Conservation (phyloP, 2,113 vertebrate species). For the Prunella himalayana region DNA sequence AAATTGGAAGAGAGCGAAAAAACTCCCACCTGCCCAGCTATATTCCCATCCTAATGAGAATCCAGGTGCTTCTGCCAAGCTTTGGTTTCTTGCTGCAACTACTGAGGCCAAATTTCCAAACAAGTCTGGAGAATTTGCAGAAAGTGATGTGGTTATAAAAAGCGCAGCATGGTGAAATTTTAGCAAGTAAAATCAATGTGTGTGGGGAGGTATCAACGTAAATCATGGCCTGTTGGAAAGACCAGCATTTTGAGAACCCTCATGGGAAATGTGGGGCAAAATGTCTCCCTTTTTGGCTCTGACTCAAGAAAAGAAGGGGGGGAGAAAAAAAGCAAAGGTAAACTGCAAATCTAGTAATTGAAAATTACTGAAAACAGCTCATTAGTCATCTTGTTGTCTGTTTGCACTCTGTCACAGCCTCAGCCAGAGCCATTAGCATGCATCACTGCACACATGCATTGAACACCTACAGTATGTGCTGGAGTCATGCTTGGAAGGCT, state of each 20-base stretch:
- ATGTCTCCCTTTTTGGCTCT: constrained; percentile 34
- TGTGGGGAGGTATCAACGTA: background rate
- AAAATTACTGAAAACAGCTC: constrained; percentile 66
- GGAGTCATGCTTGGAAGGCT: constrained; percentile 62
- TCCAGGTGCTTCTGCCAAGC: background rate
- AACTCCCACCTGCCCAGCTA: background rate
- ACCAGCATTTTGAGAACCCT: background rate
- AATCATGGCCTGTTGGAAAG: background rate
- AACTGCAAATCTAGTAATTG: constrained; percentile 53
- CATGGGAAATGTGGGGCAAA: constrained; percentile 8
- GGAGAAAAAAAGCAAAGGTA: constrained; percentile 3
- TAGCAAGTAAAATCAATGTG: background rate
- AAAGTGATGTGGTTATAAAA: background rate
- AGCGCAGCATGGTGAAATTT: background rate
- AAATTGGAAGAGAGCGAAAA: background rate
- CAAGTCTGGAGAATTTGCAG: background rate
- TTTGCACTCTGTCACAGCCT: constrained; percentile 52
- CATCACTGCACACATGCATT: constrained; percentile 55
- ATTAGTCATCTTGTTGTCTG: constrained; percentile 64
- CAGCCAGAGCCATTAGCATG: constrained; percentile 60
- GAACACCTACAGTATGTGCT: constrained; percentile 60
- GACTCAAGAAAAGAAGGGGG: background rate
- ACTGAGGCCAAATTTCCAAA: background rate
- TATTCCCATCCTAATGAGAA: background rate
- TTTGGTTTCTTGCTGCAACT: background rate